These are phyloP conservation scores for Chaetura pelagica DNA, from an alignment of 2,113 vertebrate species.

Conservation along the genomic window DNA sequence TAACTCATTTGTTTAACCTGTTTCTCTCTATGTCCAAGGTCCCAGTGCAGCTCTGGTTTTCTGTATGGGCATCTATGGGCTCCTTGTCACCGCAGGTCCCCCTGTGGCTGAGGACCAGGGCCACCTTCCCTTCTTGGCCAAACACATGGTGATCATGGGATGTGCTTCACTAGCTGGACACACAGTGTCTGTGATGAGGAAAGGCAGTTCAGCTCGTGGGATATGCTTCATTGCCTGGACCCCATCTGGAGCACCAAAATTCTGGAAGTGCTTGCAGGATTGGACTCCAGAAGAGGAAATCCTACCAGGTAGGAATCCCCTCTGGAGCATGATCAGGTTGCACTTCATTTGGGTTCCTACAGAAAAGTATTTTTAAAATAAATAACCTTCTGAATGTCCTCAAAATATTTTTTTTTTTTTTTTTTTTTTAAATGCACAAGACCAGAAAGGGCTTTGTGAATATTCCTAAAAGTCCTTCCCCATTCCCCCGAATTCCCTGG, in stretches of 20 bases:
- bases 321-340: fast-evolving
- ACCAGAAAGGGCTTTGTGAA: neutral
- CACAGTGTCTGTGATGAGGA: fast-evolving
- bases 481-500: no score
- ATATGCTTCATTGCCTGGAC: neutral
- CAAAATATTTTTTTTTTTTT: neutral
- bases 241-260: neutral
- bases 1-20: neutral
- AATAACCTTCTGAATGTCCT: neutral
- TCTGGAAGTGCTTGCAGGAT: neutral
- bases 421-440: neutral
- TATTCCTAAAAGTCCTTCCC: neutral
- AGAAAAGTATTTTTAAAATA: neutral
- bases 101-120: no score
- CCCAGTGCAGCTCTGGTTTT: neutral
- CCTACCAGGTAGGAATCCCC: neutral
- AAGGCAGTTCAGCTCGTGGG: neutral
- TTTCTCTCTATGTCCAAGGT: neutral
- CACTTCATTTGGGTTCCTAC: neutral
- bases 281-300: neutral
- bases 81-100: neutral
- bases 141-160: fast-evolving
- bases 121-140: neutral
- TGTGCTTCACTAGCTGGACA: fast-evolving
- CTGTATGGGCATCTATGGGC: neutral